These are phyloP conservation scores for Anastrepha ludens DNA, from an alignment of 1,140 invertebrate species.

Conservation along the genomic window DNA sequence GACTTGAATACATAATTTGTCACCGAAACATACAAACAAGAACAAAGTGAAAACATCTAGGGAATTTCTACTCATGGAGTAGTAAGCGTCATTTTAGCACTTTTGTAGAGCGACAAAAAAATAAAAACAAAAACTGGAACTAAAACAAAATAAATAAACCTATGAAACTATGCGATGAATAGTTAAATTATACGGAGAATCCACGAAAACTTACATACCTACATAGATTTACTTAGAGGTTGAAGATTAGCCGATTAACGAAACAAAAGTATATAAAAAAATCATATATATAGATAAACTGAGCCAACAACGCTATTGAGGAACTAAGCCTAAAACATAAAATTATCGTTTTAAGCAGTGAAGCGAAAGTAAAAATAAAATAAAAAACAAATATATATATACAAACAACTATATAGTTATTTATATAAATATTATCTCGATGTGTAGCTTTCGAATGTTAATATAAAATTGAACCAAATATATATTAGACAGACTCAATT, in stretches of 20 bases:
- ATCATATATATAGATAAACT: not conserved
- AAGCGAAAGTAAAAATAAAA: not conserved
- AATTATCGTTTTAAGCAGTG: too few species aligned
- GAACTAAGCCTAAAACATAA: not conserved
- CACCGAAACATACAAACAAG: conserved; percentile 21
- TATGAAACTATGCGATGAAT: conserved; percentile 11
- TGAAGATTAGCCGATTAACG: not conserved
- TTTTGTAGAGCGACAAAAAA: conserved; percentile 37
- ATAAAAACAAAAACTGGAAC: not conserved
- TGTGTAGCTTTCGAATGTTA: conserved; percentile 52
- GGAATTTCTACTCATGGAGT: conserved; percentile 58
- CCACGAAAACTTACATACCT: conserved; percentile 4
- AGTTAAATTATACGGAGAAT: conserved; percentile 1
- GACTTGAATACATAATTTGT: not conserved
- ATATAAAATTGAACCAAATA: not conserved
- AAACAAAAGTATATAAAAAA: not conserved
- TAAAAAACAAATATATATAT: conserved; percentile 14
- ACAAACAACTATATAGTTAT: conserved; percentile 10
- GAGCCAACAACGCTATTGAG: conserved; percentile 4
- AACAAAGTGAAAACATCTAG: conserved; percentile 54
- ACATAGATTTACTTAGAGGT: conserved; percentile 9
- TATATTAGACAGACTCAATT: not conserved
- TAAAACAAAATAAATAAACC: not conserved
- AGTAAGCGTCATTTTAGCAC: conserved; percentile 54
- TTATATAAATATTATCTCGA: conserved; percentile 47